phyloP scores from a whole-genome alignment of 2,797 vertebrate genomes.

The Hydrophis major region DNA sequence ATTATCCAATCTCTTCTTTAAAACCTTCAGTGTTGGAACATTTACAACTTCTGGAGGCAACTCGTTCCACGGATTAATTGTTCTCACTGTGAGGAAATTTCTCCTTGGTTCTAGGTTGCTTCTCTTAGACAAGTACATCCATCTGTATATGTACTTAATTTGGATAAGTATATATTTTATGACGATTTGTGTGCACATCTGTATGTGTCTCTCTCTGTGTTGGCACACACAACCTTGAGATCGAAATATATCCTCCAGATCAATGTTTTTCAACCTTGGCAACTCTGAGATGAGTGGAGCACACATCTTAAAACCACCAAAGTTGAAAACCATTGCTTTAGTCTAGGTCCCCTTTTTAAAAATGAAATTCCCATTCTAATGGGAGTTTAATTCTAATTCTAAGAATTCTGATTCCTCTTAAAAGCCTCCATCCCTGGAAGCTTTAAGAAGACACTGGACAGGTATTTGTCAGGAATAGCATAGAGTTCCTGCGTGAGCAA shows the following conservation, averaged over 20 bases:
- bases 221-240: background rate
- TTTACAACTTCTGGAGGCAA: too few relatives aligned
- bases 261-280: background rate
- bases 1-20: too few relatives aligned
- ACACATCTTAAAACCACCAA: background rate
- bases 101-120: background rate
- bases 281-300: background rate
- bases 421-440: background rate
- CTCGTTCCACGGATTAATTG: too few relatives aligned
- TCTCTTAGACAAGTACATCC: background rate
- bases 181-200: background rate
- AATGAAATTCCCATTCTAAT: background rate
- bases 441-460: background rate
- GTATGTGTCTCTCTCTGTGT: background rate
- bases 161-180: background rate
- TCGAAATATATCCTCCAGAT: background rate
- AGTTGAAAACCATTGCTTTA: background rate
- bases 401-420: background rate
- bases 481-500: background rate
- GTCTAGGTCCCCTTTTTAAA: background rate
- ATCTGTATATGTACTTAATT: background rate
- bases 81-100: background rate
- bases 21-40: too few relatives aligned
- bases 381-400: background rate
- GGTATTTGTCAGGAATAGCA: background rate